These are phyloP conservation scores for Sardina pilchardus DNA, from an alignment of 2,113 vertebrate species.

Conservation along the genomic window DNA sequence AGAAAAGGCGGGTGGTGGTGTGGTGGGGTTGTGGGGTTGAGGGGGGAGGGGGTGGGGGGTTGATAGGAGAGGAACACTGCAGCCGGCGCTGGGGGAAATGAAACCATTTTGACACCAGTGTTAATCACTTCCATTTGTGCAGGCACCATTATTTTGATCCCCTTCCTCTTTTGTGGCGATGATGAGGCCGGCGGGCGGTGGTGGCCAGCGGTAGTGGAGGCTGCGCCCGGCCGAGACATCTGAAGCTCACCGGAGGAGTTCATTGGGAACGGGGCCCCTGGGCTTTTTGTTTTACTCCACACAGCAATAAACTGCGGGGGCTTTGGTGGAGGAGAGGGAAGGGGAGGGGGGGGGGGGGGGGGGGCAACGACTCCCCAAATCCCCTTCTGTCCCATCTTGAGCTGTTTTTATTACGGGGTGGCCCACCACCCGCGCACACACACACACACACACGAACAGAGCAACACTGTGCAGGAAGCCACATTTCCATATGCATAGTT, in stretches of 20 bases:
- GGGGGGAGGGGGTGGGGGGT: not conserved
- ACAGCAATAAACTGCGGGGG: not conserved
- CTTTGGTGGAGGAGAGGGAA: not conserved
- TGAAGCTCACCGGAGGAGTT: not conserved
- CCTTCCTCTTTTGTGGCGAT: not conserved
- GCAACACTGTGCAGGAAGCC: not conserved
- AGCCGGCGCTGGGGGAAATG: not conserved
- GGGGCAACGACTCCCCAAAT: not conserved
- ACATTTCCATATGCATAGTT: constrained; percentile 63
- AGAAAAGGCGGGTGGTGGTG: constrained; percentile 51
- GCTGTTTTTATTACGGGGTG: not conserved
- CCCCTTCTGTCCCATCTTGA: not conserved
- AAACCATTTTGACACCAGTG: not conserved
- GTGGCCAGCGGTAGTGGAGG: not conserved
- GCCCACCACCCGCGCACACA: not conserved
- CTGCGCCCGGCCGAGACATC: constrained; percentile 6
- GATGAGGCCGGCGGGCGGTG: not conserved
- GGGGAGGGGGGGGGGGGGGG: not conserved
- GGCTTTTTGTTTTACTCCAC: not conserved
- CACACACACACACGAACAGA: not conserved
- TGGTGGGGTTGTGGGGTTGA: not conserved
- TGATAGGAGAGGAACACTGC: not conserved
- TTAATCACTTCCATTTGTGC: not conserved
- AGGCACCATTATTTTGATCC: not conserved
- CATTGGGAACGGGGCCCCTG: not conserved